phyloP scores from a whole-genome alignment of 2,888 invertebrate species.

The Furcula furcula region DNA sequence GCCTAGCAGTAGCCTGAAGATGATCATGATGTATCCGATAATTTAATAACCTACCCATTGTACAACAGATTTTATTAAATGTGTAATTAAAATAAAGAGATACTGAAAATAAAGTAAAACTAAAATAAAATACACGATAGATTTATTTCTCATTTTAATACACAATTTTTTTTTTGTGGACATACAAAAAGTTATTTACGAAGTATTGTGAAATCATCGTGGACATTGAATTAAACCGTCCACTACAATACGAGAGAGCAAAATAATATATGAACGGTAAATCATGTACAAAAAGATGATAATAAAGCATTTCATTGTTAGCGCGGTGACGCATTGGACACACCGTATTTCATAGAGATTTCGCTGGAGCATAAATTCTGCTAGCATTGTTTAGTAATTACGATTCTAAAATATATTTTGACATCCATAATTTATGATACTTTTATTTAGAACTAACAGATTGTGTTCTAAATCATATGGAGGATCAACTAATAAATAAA shows the following conservation, averaged over 20 bases:
- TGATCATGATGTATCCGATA: too few species aligned
- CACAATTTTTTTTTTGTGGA: too few species aligned
- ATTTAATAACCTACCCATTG: too few species aligned
- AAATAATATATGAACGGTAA: constrained; percentile 34
- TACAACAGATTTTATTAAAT: too few species aligned
- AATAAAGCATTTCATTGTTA: constrained; percentile 44
- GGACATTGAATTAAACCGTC: constrained; percentile 26
- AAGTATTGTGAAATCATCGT: background rate
- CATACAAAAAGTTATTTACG: too few species aligned
- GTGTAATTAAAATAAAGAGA: too few species aligned
- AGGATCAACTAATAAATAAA: too few species aligned
- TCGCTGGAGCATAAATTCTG: constrained; percentile 48
- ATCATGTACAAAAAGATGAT: constrained; percentile 46
- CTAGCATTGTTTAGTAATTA: constrained; percentile 46
- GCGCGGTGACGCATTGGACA: constrained; percentile 33
- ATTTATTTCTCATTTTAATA: too few species aligned
- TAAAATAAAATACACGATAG: too few species aligned
- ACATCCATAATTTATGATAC: constrained; percentile 14
- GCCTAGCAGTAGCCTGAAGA: too few species aligned
- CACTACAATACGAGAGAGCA: constrained; percentile 17
- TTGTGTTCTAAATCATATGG: constrained; percentile 15
- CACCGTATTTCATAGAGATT: constrained; percentile 55
- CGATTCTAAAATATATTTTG: constrained; percentile 32
- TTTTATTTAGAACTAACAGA: constrained; percentile 8
- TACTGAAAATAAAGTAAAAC: too few species aligned